Evolutionary conservation across 92 coral and sea anemone genomes (phyloP), one percentile per base, ranked within the genome.

Genomic region (Porites lobata): DNA sequence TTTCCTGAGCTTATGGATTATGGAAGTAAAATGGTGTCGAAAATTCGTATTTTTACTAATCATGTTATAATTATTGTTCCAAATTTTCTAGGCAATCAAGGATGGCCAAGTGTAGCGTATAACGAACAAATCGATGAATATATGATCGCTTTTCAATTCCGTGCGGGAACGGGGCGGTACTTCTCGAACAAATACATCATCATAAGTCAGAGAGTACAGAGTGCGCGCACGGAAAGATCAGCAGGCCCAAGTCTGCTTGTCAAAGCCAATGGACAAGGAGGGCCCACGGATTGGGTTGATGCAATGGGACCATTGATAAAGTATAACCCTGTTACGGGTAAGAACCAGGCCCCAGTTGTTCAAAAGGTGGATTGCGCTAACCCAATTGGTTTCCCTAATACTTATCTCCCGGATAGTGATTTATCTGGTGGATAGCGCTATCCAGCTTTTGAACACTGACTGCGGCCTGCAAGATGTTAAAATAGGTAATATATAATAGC

Each of bases 61-160:
- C 26, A 38, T 38, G 47, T 38, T 38, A 38, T 3, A 4, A 38
- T 38, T 38, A 38, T 20, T 43, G 13, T 68, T 2, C 1, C 71
- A 29, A 8, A 29, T 71, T 50, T 69, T n/a, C 4, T 76, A 98
- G 99, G 98, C 9, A 95, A 98, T 13, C 98, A 98, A 91, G 99
- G 99, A 22, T 93, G 96, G 94, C 99, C 99, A 3, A 72, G 93
- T 12, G 98, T 87, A 10, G 89, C 96, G 43, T 98, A 93, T 83
- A 98, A 98, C 72, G 92, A 87, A n/a, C 65, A 20, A 22, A 59
- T 65, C 18, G 93, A 94, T 73, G 94, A 98, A 81, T 98, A 83
- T 75, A 83, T 90, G 53, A 96, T 89, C 50, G 83, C 90, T 65
- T 95, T 94, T 76, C 99, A 98, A 80, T 92, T 95, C 72, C 96